phyloP scores from a whole-genome alignment of 1,140 invertebrate genomes.

The Lepidostoma basale region DNA sequence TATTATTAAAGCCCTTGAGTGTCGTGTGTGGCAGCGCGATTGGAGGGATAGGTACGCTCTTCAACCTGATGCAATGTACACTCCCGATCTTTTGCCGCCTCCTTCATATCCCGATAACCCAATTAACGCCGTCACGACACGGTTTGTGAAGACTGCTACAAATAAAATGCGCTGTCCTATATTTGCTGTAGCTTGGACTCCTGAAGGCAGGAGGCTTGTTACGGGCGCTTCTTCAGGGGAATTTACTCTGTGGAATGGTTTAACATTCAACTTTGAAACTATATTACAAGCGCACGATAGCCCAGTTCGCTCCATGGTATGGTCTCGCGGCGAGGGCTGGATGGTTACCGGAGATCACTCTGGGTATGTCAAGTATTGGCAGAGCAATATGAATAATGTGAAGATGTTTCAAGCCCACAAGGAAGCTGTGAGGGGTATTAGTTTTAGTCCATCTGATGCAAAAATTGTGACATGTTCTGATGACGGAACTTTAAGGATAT shows the following conservation, averaged over 20 bases:
- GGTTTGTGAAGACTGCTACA: conserved; percentile 97
- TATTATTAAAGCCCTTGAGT: conserved; percentile 89
- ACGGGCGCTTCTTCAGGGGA: conserved; percentile 99
- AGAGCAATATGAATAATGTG: conserved; percentile 99
- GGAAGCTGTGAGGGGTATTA: conserved; percentile 98
- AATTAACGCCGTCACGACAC: conserved; percentile 95
- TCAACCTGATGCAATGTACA: conserved; percentile 91
- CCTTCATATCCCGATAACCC: conserved; percentile 91
- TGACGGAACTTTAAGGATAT: conserved; percentile 97
- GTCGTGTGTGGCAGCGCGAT: conserved; percentile 93
- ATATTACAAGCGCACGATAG: conserved; percentile 99
- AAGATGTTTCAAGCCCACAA: conserved; percentile 99
- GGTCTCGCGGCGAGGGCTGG: conserved; percentile 99
- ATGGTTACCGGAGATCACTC: conserved; percentile 99
- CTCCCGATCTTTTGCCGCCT: conserved; percentile 86
- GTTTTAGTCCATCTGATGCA: conserved; percentile 98
- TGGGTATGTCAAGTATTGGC: conserved; percentile 99
- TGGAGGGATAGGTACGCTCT: conserved; percentile 82
- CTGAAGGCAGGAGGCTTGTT: conserved; percentile 94
- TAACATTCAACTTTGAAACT: conserved; percentile 99
- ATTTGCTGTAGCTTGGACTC: conserved; percentile 98
- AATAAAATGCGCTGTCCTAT: conserved; percentile 99
- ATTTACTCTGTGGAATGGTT: conserved; percentile 99
- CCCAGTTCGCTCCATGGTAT: conserved; percentile 97
- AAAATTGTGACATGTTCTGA: conserved; percentile 99